Evolutionary conservation across 2,888 invertebrate genomes (phyloP).

Genomic region (Leptura quadrifasciata): DNA sequence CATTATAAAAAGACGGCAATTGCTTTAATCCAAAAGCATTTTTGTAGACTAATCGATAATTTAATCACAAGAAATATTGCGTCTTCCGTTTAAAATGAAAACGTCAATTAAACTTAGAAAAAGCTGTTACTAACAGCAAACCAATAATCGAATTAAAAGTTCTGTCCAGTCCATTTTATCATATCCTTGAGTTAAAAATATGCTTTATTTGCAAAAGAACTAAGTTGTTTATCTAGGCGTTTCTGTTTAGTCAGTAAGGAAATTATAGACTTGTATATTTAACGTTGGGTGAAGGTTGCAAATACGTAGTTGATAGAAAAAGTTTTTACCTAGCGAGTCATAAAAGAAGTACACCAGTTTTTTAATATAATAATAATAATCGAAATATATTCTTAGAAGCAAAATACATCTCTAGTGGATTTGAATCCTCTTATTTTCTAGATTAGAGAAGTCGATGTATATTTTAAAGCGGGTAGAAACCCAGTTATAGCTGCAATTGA

Average conservation of each 20-base stretch:
- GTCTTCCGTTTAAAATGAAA: not conserved
- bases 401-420: too few species aligned
- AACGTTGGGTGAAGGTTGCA: conserved; percentile 1
- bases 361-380: too few species aligned
- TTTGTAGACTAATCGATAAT: conserved; percentile 45
- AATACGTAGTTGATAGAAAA: too few species aligned
- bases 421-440: too few species aligned
- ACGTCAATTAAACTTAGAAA: conserved; percentile 56
- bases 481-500: too few species aligned
- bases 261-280: not conserved
- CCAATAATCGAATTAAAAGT: conserved; percentile 49
- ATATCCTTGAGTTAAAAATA: conserved; percentile 20
- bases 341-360: too few species aligned
- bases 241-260: conserved; percentile 16
- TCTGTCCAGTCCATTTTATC: conserved; percentile 28
- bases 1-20: not conserved
- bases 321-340: too few species aligned
- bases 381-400: too few species aligned
- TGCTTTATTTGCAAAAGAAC: conserved; percentile 19
- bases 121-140: conserved; percentile 58
- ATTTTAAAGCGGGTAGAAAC: too few species aligned
- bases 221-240: conserved; percentile 19
- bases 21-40: not conserved
- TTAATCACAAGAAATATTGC: not conserved
- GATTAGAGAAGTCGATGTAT: too few species aligned